Evolutionary conservation across 2,888 invertebrate genomes (phyloP), one percentile per base, ranked within the genome.

Genomic region (Euzetes globulus): DNA sequence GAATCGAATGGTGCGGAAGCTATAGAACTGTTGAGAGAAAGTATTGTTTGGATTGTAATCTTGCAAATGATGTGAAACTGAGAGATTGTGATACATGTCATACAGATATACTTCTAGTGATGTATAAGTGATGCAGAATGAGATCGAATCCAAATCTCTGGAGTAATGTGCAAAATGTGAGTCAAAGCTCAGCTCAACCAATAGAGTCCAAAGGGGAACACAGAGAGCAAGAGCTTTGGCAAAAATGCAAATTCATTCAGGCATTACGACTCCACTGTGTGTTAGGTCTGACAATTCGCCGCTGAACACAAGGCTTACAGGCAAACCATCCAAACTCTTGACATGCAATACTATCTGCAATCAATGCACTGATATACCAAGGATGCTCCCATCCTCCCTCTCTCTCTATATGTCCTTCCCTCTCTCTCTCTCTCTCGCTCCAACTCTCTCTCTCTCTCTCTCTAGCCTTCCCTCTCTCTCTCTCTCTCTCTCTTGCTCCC

Each of bases 51-150:
- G 55, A 55, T 55, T 55, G 55, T n/a, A 55, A 55, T 55, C 55
- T n/a, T 50, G 15, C n/a, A 58, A 19, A 58, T 58, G 19, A 58
- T 58, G 17, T 19, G 58, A 58, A 58, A 58, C 58, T 58, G 22
- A 63, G 37, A 65, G 65, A 65, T 65, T 65, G 65, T 65, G 65
- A 65, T 65, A 65, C 65, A 65, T 41, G 58, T 65, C 65, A 41
- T 65, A 65, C 37, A 65, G 33, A 37, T 65, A 65, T 65, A 65
- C 37, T 19, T 25, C 17, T n/a, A 65, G 25, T 29, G 25, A 37
- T 41, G 29, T 41, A 65, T 41, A 65, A 37, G 37, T 65, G 37
- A 65, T 37, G 37, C 37, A 37, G n/a, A 65, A 60, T 55, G 22
- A 25, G 60, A 65, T 65, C 65, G 65, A 37, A 37, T 33, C 33